Percentiles rank a stretch among this genome's conserved stretches.
These are phyloP conservation scores for Gobio gobio DNA, from an alignment of 2,113 vertebrate genomes.

Conservation along the genomic window DNA sequence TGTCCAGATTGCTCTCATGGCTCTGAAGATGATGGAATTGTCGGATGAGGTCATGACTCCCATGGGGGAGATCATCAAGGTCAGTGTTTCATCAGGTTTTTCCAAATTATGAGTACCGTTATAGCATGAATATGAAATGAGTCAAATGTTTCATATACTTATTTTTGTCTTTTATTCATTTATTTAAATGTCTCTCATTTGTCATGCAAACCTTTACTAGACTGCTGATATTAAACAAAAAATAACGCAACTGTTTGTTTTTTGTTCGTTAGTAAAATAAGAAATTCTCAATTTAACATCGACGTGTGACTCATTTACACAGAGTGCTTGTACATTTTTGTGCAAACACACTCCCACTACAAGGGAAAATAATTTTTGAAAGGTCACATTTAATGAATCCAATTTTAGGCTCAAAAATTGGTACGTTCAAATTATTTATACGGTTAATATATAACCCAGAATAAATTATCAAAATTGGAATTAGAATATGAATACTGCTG, in stretches of 20 bases:
- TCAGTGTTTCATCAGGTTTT: constrained; percentile 65
- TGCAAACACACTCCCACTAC: not conserved
- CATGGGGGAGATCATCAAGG: constrained; percentile 93
- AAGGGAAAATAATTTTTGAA: not conserved
- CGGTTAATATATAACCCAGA: not conserved
- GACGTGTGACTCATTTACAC: not conserved
- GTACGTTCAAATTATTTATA: not conserved
- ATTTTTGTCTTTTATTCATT: not conserved
- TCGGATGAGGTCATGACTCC: constrained; percentile 93
- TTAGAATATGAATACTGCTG: not conserved
- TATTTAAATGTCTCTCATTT: not conserved
- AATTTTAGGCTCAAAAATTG: not conserved
- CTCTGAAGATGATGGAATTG: constrained; percentile 97
- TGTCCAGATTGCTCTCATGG: constrained; percentile 93
- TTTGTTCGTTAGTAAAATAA: not conserved
- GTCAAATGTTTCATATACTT: not conserved
- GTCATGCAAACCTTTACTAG: not conserved
- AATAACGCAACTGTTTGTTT: not conserved
- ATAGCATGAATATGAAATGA: not conserved
- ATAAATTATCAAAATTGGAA: not conserved
- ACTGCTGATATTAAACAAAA: not conserved
- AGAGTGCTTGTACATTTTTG: not conserved
- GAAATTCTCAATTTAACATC: not conserved
- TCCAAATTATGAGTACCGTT: not conserved
- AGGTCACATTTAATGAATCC: not conserved